Evolutionary conservation across 2,113 vertebrate genomes (phyloP), one percentile per base, ranked within the genome.

Genomic region (Phylloscopus whistleri): DNA sequence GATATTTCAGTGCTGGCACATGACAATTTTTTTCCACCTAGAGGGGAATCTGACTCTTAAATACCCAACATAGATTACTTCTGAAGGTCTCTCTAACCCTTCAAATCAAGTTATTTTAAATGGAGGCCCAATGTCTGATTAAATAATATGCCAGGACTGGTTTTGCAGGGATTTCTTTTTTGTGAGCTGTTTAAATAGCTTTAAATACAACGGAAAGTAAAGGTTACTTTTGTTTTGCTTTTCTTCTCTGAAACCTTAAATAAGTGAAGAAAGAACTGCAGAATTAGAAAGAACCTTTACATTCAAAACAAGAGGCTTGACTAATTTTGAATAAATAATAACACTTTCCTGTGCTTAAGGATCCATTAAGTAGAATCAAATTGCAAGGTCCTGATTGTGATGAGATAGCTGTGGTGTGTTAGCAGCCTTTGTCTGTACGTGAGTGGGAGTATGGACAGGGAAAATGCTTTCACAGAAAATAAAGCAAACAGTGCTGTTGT

Each of bases 291-390:
- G 82, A 90, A 41, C 16, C 27, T 74, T 66, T 86, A 30, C 39
- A 51, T 58, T 90, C 79, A 73, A 82, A 96, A 89, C 53, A 91
- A 83, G 33, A 89, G 51, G 43, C 35, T 64, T 90, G 72, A 53
- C 64, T 90, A 48, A 72, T 56, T 93, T 96, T 67, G 63, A 90
- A 74, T 88, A 96, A 91, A 84, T 59, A 81, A 63, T 70, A 91
- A 68, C 37, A 60, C 30, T 55, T 91, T 24, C 31, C 49, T 68
- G 30, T 62, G 69, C 73, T 78, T 87, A 89, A 89, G 90, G 85
- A 94, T 59, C 85, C 68, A 87, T 91, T 88, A 95, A 63, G 26
- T 51, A 83, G 84, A 91, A 95, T 73, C 74, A 95, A 41, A 79
- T 82, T 84, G 76, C 68, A 58, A 89, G 70, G 64, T 84, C 76